Evolutionary conservation across 2,113 vertebrate genomes (phyloP).

Genomic region (Pseudorhombus dupliciocellatus): DNA sequence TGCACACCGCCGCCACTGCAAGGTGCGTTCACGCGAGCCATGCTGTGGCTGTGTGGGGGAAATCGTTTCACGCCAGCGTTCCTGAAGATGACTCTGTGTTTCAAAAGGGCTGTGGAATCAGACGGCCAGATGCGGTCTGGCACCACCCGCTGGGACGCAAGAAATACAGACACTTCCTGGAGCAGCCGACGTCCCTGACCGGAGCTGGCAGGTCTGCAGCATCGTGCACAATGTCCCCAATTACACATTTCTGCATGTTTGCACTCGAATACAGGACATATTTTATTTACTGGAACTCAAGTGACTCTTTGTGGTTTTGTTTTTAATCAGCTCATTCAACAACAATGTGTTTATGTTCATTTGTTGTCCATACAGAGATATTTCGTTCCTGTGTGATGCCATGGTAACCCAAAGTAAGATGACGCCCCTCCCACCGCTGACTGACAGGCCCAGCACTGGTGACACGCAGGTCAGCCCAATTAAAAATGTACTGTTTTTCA

Average conservation of each 20-base stretch:
- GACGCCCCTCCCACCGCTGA: constrained; percentile 60
- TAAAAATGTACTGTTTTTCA: background rate
- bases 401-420: constrained; percentile 58
- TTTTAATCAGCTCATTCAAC: no score
- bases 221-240: background rate
- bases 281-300: no score
- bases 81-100: constrained; percentile 1
- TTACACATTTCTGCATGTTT: background rate
- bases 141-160: constrained; percentile 81
- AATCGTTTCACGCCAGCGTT: background rate
- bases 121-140: constrained; percentile 83
- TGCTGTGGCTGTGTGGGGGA: background rate
- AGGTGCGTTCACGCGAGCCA: constrained; percentile 27
- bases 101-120: constrained; percentile 77
- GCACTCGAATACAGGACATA: no score
- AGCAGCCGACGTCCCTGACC: constrained; percentile 84
- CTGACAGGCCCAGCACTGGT: constrained; percentile 21
- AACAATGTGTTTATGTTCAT: background rate
- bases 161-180: constrained; percentile 86
- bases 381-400: constrained; percentile 87
- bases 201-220: constrained; percentile 84
- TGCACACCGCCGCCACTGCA: constrained; percentile 62
- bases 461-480: constrained; percentile 44
- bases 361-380: constrained; percentile 77
- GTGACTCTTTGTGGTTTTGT: no score